These are phyloP conservation scores for Fragum sueziense DNA, from an alignment of 2,888 invertebrate species.

Conservation along the genomic window DNA sequence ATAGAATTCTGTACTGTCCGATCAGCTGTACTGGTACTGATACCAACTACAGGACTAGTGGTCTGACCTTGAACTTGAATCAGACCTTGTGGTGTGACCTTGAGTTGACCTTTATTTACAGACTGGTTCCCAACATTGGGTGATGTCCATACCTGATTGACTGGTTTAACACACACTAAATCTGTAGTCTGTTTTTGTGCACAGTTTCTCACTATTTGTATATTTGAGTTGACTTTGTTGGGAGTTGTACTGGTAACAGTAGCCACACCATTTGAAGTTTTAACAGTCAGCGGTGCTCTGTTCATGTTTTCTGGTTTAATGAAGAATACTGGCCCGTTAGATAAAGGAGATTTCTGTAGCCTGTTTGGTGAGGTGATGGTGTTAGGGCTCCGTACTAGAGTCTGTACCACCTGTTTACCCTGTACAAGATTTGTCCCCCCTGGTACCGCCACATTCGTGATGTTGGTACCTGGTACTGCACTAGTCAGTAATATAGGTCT, in stretches of 20 bases:
- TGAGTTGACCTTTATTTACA: conserved; percentile 59
- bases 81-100: conserved; percentile 68
- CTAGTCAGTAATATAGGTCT: not conserved
- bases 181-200: conserved; percentile 24
- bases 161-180: conserved; percentile 32
- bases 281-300: conserved; percentile 18
- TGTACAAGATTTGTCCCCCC: not conserved
- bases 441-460: not conserved
- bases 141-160: conserved; percentile 7
- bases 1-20: not conserved
- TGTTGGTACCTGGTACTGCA: conserved; percentile 2
- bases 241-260: conserved; percentile 1
- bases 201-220: conserved; percentile 25
- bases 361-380: not conserved
- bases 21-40: not conserved
- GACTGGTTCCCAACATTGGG: conserved; percentile 29
- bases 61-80: conserved; percentile 55
- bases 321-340: conserved; percentile 53
- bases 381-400: not conserved
- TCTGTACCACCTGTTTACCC: conserved; percentile 13
- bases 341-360: not conserved
- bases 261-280: conserved; percentile 4
- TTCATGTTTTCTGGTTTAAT: conserved; percentile 46
- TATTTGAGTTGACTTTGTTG: conserved; percentile 5
- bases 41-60: not conserved